Evolutionary conservation across 2,888 invertebrate species (phyloP).

Genomic region (Dryadula phaetusa): DNA sequence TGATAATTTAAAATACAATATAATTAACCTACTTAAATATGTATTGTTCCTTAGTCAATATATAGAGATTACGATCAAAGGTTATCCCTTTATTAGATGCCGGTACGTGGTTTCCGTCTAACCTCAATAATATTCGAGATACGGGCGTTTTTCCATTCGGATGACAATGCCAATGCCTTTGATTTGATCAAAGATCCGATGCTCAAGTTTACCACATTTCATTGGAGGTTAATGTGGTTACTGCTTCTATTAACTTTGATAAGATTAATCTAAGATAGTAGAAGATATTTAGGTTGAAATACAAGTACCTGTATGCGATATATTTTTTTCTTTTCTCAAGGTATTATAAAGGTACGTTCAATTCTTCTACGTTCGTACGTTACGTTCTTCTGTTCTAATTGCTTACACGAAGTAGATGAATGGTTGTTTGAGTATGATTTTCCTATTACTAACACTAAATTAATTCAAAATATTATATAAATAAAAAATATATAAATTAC

Average conservation of each 20-base stretch:
- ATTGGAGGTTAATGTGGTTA: constrained; percentile 31
- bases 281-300: neutral
- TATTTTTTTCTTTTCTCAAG: no score
- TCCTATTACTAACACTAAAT: no score
- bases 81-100: constrained; percentile 42
- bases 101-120: constrained; percentile 26
- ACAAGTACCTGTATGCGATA: neutral
- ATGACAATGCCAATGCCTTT: constrained; percentile 40
- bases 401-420: no score
- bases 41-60: constrained; percentile 13
- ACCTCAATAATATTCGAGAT: constrained; percentile 45
- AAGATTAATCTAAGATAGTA: neutral
- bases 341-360: no score
- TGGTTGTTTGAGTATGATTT: no score
- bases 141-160: constrained; percentile 46
- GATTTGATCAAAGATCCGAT: constrained; percentile 46
- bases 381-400: no score
- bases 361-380: no score
- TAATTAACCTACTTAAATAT: constrained; percentile 18
- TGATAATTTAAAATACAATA: neutral
- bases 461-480: no score
- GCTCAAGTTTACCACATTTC: constrained; percentile 26
- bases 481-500: no score
- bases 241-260: constrained; percentile 26
- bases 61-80: constrained; percentile 42